Percentiles rank a stretch among this genome's conserved stretches.
Conservation (phyloP, 2,888 invertebrate species). For the Tridacna gigas region DNA sequence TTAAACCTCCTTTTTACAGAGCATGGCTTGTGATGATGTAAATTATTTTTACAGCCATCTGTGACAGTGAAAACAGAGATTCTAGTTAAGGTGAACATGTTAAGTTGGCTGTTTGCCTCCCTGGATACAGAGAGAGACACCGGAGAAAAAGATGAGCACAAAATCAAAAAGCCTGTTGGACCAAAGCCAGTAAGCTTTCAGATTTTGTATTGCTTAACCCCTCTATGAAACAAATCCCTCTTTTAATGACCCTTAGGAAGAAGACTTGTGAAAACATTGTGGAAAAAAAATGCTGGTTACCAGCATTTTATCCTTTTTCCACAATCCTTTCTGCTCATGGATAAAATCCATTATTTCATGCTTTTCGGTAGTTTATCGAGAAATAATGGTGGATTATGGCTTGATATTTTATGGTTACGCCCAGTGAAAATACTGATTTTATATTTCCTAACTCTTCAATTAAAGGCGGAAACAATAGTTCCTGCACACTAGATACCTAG, state of each 20-base stretch:
- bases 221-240: background rate
- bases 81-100: constrained; percentile 89
- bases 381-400: no score
- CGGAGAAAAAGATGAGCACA: constrained; percentile 60
- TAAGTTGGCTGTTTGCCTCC: constrained; percentile 89
- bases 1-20: no score
- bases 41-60: constrained; percentile 87
- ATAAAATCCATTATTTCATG: no score
- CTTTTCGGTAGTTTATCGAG: no score
- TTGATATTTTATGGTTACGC: no score
- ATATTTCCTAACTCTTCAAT: no score
- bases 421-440: no score
- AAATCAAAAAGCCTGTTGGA: constrained; percentile 60
- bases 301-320: background rate
- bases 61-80: constrained; percentile 87
- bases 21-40: background rate
- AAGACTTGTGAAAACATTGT: background rate
- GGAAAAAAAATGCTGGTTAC: background rate
- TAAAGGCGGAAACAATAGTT: no score
- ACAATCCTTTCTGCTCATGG: background rate
- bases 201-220: background rate
- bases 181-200: constrained; percentile 71
- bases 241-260: background rate
- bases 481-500: no score
- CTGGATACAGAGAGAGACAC: constrained; percentile 86